A percentile compares a stretch with the other conserved stretches of the same genome.
Evolutionary conservation across 2,888 invertebrate genomes (phyloP).

Genomic region (Blastobasis adustella): DNA sequence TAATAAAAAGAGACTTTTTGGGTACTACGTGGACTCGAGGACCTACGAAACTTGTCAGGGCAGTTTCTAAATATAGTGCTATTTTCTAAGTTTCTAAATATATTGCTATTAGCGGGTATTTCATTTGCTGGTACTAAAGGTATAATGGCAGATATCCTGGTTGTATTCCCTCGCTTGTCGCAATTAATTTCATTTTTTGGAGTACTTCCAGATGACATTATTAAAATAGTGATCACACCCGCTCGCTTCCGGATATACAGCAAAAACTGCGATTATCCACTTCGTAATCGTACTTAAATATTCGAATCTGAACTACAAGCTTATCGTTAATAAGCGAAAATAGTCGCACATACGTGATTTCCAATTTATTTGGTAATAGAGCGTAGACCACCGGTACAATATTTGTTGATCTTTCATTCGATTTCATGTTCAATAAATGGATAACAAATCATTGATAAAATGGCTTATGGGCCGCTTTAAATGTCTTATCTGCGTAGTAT

Average conservation of each 20-base stretch:
- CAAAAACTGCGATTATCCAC: slow-evolving; percentile 5
- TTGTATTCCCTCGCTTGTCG: not conserved
- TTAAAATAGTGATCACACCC: slow-evolving; percentile 5
- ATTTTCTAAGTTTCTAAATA: too few relatives aligned
- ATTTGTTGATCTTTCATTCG: not conserved
- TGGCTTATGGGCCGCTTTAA: too few relatives aligned
- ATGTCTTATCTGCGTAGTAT: too few relatives aligned
- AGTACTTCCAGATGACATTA: not conserved
- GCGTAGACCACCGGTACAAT: slow-evolving; percentile 8
- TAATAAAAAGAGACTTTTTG: too few relatives aligned
- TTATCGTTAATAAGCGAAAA: slow-evolving; percentile 5
- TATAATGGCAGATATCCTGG: not conserved
- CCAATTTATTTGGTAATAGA: slow-evolving; percentile 1
- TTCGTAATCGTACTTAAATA: slow-evolving; percentile 7
- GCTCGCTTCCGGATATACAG: slow-evolving; percentile 1
- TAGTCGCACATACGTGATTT: too few relatives aligned
- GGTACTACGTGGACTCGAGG: too few relatives aligned
- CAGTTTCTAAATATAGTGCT: too few relatives aligned
- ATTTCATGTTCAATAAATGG: too few relatives aligned
- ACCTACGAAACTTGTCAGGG: too few relatives aligned
- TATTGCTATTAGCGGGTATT: not conserved
- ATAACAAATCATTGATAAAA: too few relatives aligned
- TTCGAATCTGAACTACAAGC: slow-evolving; percentile 1
- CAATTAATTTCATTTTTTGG: not conserved
- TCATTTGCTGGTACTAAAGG: not conserved